Evolutionary conservation across 2,113 vertebrate genomes (phyloP).

Genomic region (Montifringilla adamsi): DNA sequence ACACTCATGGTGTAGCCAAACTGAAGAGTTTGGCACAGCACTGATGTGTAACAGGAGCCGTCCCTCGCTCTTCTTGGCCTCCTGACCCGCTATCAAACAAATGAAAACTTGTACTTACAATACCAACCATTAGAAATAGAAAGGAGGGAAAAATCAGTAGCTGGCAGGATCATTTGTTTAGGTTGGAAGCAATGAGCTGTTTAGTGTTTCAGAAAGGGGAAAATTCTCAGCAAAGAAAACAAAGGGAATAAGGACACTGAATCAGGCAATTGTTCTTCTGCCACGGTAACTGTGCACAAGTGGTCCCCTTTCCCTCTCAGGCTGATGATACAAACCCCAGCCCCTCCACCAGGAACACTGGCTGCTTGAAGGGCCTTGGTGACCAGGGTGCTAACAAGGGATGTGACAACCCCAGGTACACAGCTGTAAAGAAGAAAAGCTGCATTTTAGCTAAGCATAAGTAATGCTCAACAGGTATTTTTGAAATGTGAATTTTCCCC

Average conservation of each 20-base stretch:
- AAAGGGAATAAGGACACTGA: background rate
- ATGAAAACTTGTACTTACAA: background rate
- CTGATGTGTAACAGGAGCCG: background rate
- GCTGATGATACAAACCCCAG: background rate
- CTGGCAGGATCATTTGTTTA: constrained; percentile 24
- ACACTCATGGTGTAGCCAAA: background rate
- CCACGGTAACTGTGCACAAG: background rate
- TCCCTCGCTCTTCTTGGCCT: background rate
- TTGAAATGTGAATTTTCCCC: background rate
- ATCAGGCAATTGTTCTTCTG: background rate
- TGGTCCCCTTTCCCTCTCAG: background rate
- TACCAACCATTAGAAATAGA: background rate
- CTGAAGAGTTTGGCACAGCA: background rate
- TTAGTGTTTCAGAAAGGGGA: constrained; percentile 9
- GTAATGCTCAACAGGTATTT: background rate
- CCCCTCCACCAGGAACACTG: background rate
- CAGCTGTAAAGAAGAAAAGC: background rate
- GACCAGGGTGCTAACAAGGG: background rate
- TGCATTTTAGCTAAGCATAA: background rate
- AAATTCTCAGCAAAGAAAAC: background rate
- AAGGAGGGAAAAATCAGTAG: background rate
- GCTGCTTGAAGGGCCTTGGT: background rate
- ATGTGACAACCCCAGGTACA: background rate
- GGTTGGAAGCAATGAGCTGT: background rate
- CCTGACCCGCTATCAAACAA: background rate